A percentile compares a stretch with the other conserved stretches of the same genome.
phyloP scores from a whole-genome alignment of 2,888 invertebrate genomes.

The Papilio demoleus region DNA sequence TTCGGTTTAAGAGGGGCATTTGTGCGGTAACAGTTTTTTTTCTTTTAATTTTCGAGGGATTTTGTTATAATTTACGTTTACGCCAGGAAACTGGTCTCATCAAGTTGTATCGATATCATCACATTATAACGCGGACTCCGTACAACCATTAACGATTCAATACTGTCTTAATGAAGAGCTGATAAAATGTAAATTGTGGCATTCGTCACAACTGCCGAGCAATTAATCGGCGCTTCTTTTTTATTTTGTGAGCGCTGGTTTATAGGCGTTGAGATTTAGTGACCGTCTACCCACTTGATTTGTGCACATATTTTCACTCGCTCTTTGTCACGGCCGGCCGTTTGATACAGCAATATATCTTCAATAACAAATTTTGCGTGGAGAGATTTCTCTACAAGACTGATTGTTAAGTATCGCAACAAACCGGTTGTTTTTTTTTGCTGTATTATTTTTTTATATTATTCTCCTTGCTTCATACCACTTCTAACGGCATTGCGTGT shows the following conservation, averaged over 20 bases:
- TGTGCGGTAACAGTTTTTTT: conserved; percentile 51
- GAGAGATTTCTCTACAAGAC: conserved; percentile 70
- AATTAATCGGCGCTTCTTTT: conserved; percentile 73
- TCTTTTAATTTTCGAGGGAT: conserved; percentile 58
- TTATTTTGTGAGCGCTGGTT: conserved; percentile 67
- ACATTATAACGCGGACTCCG: conserved; percentile 70
- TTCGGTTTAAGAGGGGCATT: conserved; percentile 54
- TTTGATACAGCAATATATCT: conserved; percentile 76
- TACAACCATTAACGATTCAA: conserved; percentile 80
- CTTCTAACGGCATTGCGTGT: conserved; percentile 12
- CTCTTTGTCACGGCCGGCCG: conserved; percentile 69
- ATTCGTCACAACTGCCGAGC: conserved; percentile 71
- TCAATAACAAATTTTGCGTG: conserved; percentile 69
- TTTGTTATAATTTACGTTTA: conserved; percentile 58
- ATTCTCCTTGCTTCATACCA: conserved; percentile 15
- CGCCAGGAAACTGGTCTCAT: conserved; percentile 66
- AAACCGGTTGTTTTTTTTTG: conserved; percentile 53
- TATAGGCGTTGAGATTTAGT: conserved; percentile 74
- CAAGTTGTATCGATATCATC: conserved; percentile 72
- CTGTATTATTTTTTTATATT: conserved; percentile 41
- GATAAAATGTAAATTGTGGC: conserved; percentile 80
- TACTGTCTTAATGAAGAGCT: conserved; percentile 77
- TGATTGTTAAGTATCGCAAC: conserved; percentile 62
- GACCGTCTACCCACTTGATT: conserved; percentile 69
- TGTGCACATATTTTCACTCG: conserved; percentile 69